phyloP scores from a whole-genome alignment of 2,113 vertebrate genomes.

The Erinaceus europaeus region DNA sequence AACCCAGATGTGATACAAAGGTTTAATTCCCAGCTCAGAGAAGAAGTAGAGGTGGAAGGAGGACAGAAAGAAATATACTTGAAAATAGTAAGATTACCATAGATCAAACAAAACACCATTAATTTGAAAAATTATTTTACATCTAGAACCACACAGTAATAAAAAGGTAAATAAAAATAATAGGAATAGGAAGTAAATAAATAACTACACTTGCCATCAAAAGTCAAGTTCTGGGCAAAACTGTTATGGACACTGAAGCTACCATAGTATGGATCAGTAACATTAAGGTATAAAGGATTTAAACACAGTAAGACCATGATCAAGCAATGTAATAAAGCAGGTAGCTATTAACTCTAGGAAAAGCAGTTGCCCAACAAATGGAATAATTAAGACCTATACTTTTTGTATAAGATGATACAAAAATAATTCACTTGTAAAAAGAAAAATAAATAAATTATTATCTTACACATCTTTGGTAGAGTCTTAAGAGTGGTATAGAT shows the following conservation, averaged over 20 bases:
- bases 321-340: constrained; percentile 1
- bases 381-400: neutral
- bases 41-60: neutral
- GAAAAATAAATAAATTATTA: neutral
- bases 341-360: neutral
- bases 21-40: too few species aligned
- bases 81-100: constrained; percentile 17
- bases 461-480: neutral
- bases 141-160: neutral
- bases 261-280: too few species aligned
- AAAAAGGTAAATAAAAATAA: too few species aligned
- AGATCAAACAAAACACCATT: constrained; percentile 5
- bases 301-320: constrained; percentile 23
- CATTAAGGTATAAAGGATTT: neutral
- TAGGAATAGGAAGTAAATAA: too few species aligned
- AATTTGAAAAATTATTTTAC: neutral
- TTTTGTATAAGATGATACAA: neutral
- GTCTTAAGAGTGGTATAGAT: neutral
- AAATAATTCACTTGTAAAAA: constrained; percentile 22
- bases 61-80: neutral
- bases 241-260: neutral
- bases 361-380: neutral
- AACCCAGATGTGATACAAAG: too few species aligned
- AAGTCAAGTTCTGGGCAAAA: neutral
- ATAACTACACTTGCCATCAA: neutral